phyloP scores from a whole-genome alignment of 2,888 invertebrate genomes.

The Pecten maximus region DNA sequence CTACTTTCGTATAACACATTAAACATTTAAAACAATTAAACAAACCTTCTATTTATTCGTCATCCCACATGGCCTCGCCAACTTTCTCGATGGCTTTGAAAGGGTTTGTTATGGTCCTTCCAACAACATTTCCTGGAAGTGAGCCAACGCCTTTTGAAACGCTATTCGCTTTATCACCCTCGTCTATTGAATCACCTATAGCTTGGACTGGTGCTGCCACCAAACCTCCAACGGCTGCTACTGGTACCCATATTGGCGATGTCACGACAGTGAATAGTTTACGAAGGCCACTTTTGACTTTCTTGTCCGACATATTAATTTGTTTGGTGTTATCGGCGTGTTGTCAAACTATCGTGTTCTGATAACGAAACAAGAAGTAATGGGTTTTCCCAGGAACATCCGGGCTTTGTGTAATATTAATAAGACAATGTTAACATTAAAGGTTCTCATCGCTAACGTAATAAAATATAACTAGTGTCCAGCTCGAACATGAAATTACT shows the following conservation, averaged over 20 bases:
- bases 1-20: too few relatives aligned
- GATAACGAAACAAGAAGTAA: not conserved
- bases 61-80: slow-evolving; percentile 50
- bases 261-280: slow-evolving; percentile 49
- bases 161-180: slow-evolving; percentile 40
- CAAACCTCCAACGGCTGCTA: slow-evolving; percentile 50
- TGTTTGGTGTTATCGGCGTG: not conserved
- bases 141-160: slow-evolving; percentile 44
- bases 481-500: too few relatives aligned
- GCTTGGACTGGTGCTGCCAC: slow-evolving; percentile 49
- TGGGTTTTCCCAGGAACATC: not conserved
- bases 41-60: slow-evolving; percentile 33
- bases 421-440: too few relatives aligned
- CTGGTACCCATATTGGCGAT: slow-evolving; percentile 55
- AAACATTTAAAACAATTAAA: not conserved
- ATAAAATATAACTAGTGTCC: too few relatives aligned
- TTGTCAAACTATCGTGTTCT: not conserved
- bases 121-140: slow-evolving; percentile 41
- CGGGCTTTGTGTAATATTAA: too few relatives aligned
- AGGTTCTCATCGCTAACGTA: too few relatives aligned
- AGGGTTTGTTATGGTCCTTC: slow-evolving; percentile 41
- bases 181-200: slow-evolving; percentile 43
- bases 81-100: slow-evolving; percentile 50
- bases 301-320: slow-evolving; percentile 1
- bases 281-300: slow-evolving; percentile 43